A percentile compares a stretch with the other conserved stretches of the same genome.
Conservation (phyloP, 2,113 vertebrate genomes). For the Ammospiza nelsoni region DNA sequence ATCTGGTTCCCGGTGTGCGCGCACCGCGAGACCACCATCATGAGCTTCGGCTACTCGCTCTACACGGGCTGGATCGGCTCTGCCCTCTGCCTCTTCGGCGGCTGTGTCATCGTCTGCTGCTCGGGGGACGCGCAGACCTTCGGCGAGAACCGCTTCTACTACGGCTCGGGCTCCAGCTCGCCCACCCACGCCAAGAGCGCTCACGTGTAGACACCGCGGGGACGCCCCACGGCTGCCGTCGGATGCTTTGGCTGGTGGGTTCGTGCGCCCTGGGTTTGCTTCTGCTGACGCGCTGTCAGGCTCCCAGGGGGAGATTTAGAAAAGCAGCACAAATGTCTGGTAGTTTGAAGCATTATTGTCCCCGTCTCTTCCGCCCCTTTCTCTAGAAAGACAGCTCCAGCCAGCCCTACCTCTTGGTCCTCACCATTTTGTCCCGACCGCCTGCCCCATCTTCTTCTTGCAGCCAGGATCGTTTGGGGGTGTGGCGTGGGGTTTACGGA, state of each 20-base stretch:
- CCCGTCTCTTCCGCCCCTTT: background rate
- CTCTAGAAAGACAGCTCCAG: conserved; percentile 61
- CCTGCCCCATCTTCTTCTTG: background rate
- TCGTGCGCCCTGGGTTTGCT: conserved; percentile 10
- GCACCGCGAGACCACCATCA: conserved; percentile 83
- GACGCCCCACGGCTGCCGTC: background rate
- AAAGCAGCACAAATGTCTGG: conserved; percentile 47
- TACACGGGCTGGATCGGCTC: conserved; percentile 93
- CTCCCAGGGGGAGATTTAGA: conserved; percentile 59
- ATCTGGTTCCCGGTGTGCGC: conserved; percentile 93
- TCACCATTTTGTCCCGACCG: background rate
- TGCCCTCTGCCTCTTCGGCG: conserved; percentile 86
- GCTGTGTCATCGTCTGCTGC: conserved; percentile 85
- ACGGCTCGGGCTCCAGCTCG: conserved; percentile 84
- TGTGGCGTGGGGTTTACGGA: background rate
- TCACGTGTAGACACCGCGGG: conserved; percentile 77
- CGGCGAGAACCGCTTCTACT: conserved; percentile 92
- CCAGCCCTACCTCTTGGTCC: conserved; percentile 35
- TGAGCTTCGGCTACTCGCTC: conserved; percentile 93
- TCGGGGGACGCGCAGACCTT: conserved; percentile 77
- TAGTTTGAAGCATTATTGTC: conserved; percentile 42
- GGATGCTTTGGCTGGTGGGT: conserved; percentile 57
- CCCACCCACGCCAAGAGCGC: conserved; percentile 92
- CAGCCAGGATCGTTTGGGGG: background rate
- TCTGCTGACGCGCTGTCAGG: background rate